phyloP scores from a whole-genome alignment of 2,888 invertebrate species.

The Nomada goodeniana region DNA sequence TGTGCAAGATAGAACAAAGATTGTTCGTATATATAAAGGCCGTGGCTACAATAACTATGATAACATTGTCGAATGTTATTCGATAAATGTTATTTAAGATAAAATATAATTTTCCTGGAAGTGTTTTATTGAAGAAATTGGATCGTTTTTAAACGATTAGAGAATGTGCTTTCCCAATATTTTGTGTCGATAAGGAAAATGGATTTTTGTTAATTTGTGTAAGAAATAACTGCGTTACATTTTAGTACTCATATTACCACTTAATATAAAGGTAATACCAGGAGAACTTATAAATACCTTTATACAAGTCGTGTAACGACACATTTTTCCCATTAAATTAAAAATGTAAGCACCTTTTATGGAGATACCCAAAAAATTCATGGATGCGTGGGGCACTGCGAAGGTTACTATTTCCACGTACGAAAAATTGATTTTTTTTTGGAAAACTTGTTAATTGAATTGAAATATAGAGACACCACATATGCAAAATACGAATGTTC shows the following conservation, averaged over 20 bases:
- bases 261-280: not conserved
- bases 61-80: no score
- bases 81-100: no score
- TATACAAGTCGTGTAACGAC: not conserved
- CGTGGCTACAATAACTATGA: no score
- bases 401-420: slow-evolving; percentile 12
- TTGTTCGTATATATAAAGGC: no score
- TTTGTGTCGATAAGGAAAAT: no score
- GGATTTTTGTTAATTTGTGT: no score
- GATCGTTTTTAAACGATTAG: no score
- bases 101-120: no score
- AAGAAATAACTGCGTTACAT: not conserved
- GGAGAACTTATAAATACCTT: not conserved
- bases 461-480: not conserved
- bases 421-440: not conserved
- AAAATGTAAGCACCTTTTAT: not conserved
- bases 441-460: not conserved
- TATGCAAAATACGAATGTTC: not conserved
- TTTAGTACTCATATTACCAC: not conserved
- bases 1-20: no score
- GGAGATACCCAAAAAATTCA: not conserved
- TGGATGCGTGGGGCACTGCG: not conserved
- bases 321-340: not conserved
- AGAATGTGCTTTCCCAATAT: no score
- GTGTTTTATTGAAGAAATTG: no score